Base-by-base conservation (phyloP, 2,888 invertebrate genomes). In the Acutogordius australiensis region DNA sequence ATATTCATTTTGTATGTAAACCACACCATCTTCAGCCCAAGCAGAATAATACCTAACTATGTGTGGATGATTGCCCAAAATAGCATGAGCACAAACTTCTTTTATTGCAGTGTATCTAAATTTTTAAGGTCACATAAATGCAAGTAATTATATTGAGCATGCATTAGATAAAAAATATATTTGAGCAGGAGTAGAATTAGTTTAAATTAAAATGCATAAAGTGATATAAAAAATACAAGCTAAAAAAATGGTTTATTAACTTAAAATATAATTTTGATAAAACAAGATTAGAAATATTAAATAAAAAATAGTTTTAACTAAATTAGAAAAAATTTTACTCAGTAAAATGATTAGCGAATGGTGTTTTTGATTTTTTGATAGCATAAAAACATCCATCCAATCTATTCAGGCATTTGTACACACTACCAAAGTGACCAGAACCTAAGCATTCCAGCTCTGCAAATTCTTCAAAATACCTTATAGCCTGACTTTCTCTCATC, bases 11-110 rank as follows among this genome's bases (percentile, higher is more conserved):
- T 90, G 88, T 37, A 90, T 88, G 58, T 84, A 79, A 82, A 88
- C 84, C 70, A 86, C 84, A 69, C 85, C 82, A 67, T 85, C 81
- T 68, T 90, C 88, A 18, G 85, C 83, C 88, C 88, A 90, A 0
- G 87, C 86, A 0, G 86, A 86, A 70, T 85, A 88, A 69, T 90
- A 88, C 63, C 86, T 77, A n/a, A 88, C 86, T 1, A 88, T 84
- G 66, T 88, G 83, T 62, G 81, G 81, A 67, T 88, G 86, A 67
- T 82, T 84, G 2, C 84, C 85, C 1, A 88, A 74, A 23, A 85
- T 86, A 0, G 87, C 86, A 70, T 88, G 87, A 0, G 88, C 88
- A 70, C 84, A 87, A 1, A 88, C 87, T 73, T 88, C 88, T 66
- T 84, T 86, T 62, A 87, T 71, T 0, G 86, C 86, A 44, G 79